These are phyloP conservation scores for Otolemur garnettii DNA, from an alignment of 2,113 vertebrate species.

Conservation along the genomic window DNA sequence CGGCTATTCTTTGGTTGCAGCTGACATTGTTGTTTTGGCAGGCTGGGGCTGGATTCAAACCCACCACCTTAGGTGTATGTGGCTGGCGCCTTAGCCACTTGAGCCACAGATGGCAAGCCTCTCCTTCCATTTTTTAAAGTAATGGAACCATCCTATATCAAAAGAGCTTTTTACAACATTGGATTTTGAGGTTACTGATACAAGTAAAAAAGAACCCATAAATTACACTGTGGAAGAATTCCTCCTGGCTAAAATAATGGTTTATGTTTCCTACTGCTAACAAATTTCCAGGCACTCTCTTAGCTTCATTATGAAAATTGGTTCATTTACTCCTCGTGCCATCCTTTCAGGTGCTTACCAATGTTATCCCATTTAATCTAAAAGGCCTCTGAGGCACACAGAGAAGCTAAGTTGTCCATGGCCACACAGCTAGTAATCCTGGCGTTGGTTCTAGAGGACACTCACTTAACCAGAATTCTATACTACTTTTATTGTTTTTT, in stretches of 20 bases:
- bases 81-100: too few relatives aligned
- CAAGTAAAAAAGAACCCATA: constrained; percentile 9
- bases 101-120: neutral
- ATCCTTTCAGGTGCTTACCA: neutral
- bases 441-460: neutral
- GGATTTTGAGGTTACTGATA: neutral
- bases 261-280: neutral
- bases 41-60: too few relatives aligned
- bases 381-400: neutral
- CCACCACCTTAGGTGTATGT: too few relatives aligned
- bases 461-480: neutral
- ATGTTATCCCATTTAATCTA: neutral
- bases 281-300: neutral
- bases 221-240: neutral
- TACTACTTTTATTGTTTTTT: neutral
- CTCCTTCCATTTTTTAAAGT: neutral
- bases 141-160: constrained; percentile 4
- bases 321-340: neutral
- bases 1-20: too few relatives aligned
- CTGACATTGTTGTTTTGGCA: too few relatives aligned
- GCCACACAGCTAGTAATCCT: neutral
- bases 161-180: neutral
- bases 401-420: constrained; percentile 2
- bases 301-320: constrained; percentile 45
- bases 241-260: neutral